These are phyloP conservation scores for Agrypnus murinus DNA, from an alignment of 2,888 invertebrate species.

Conservation along the genomic window DNA sequence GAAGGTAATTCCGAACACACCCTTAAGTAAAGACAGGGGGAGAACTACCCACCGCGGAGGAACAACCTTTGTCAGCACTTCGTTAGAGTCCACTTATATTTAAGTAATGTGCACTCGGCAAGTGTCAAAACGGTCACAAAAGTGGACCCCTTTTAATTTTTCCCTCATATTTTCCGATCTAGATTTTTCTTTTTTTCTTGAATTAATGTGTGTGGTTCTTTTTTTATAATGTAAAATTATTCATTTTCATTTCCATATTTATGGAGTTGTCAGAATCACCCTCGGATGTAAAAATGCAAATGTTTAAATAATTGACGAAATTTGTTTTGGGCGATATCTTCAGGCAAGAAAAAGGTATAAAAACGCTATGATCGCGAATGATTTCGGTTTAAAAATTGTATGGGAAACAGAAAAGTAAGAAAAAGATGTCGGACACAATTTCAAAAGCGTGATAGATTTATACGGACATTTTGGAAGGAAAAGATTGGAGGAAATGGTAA, in stretches of 20 bases:
- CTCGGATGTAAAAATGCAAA: conserved; percentile 28
- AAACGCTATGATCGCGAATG: too few relatives aligned
- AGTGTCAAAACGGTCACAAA: conserved; percentile 34
- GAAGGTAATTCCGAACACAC: conserved; percentile 47
- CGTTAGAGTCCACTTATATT: conserved; percentile 41
- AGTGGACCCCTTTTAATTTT: neutral
- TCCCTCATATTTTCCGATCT: conserved; percentile 19
- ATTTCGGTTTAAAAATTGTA: too few relatives aligned
- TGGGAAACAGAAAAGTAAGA: neutral
- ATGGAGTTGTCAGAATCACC: conserved; percentile 42
- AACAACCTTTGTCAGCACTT: conserved; percentile 51
- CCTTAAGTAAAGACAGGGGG: conserved; percentile 51
- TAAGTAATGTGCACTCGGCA: conserved; percentile 42
- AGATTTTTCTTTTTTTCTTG: conserved; percentile 14
- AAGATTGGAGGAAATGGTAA: conserved; percentile 36
- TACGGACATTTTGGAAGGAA: conserved; percentile 32
- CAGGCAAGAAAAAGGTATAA: neutral
- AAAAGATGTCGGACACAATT: conserved; percentile 19
- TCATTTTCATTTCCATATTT: conserved; percentile 42
- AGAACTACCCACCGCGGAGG: conserved; percentile 39
- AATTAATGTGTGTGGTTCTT: conserved; percentile 15
- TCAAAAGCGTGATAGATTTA: conserved; percentile 35
- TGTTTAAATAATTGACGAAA: conserved; percentile 29
- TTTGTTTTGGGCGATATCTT: neutral
- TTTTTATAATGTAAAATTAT: conserved; percentile 32